Evolutionary conservation across 2,797 vertebrate species (phyloP), one percentile per base, ranked within the genome.

Genomic region (Valencia hispanica): DNA sequence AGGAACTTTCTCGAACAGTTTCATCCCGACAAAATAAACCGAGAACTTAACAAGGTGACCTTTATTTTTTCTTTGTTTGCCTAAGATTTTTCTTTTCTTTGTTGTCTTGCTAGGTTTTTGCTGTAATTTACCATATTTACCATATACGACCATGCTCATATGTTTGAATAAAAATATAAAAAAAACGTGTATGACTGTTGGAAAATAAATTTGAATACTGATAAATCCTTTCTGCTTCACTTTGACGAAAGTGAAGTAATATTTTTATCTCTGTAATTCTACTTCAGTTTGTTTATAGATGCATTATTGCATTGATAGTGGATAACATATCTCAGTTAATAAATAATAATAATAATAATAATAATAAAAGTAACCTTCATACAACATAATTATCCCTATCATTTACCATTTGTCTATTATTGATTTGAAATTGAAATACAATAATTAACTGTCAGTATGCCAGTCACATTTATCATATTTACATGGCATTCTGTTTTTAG

Each of bases 1-100:
- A 94, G 91, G 86, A 95, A 86, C 84, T 95, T 96, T 87, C 94
- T 97, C 36, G 96, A 98, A 87, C 97, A 99, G 87, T 98, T 99
- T 91, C 90, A 89, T 48, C 97, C 96, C 0, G 93, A 95, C 45
- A 97, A 94, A 90, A 94, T 99, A 72, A 95, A 92, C 88, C 93
- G 97, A 80, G 97, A 99, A 87, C 96, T 98, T 55, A 94, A 95
- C 80, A 94, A 94, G 93, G 93, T 94, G 1, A 1, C 41, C 1
- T 55, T 73, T 76, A 20, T 12, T 17, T 25, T 75, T 27, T n/a
- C 51, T 79, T 36, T 20, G 0, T 8, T 0, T 51, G 1, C 32
- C 59, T 70, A 8, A 15, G 18, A 3, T 55, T 53, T 69, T 57
- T 36, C 59, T 17, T 57, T 66, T 66, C 1, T 34, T 72, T 77